Conservation (phyloP, 2,113 vertebrate genomes). For the Litocranius walleri region DNA sequence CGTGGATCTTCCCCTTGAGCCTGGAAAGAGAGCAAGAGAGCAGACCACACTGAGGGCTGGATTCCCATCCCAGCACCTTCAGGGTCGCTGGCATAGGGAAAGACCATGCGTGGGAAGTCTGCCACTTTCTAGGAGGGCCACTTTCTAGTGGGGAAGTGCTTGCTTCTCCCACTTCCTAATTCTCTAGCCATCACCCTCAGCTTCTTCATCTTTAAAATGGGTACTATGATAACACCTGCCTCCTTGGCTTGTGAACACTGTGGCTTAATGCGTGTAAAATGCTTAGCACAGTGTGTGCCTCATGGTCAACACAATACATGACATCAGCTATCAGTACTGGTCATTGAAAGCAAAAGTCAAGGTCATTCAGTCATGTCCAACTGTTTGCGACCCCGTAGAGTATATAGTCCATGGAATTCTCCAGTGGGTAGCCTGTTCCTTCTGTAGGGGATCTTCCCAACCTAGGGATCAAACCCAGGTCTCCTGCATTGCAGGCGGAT, state of each 20-base stretch:
- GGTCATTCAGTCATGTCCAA: background rate
- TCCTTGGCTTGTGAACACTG: background rate
- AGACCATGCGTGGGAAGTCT: background rate
- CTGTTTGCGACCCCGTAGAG: accelerated
- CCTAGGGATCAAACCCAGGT: background rate
- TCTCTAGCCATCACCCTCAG: background rate
- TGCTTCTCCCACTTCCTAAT: background rate
- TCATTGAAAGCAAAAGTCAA: background rate
- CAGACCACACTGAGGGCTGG: background rate
- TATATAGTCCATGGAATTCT: background rate
- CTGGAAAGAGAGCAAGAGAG: slow-evolving; percentile 71
- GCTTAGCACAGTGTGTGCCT: background rate
- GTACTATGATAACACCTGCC: background rate
- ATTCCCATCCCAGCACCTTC: background rate
- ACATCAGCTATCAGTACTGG: background rate
- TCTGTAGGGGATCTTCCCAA: background rate
- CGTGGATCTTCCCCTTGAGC: slow-evolving; percentile 97
- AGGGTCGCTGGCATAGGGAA: background rate
- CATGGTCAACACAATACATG: background rate
- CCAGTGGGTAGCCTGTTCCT: background rate
- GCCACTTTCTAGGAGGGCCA: no score
- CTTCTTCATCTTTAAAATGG: slow-evolving; percentile 8
- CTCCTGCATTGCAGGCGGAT: background rate
- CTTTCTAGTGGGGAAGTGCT: no score
- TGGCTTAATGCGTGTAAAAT: background rate